Evolutionary conservation across 1,140 invertebrate genomes (phyloP).

Genomic region (Dreissena polymorpha): DNA sequence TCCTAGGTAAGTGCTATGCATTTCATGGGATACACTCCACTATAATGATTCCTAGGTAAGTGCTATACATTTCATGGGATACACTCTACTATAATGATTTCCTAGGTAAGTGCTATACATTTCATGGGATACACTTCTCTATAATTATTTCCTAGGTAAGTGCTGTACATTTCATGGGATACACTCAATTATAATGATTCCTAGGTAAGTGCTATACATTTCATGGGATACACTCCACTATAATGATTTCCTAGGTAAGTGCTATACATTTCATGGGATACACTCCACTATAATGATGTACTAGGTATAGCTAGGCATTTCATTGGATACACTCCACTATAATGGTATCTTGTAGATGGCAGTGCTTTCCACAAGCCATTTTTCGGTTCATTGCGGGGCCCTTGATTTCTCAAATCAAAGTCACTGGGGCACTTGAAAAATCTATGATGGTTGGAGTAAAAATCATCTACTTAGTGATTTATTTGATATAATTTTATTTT

Average conservation of each 20-base stretch:
- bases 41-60: constrained; percentile 88
- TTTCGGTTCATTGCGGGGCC: too few relatives aligned
- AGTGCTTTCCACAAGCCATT: too few relatives aligned
- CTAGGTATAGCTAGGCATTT: constrained; percentile 1
- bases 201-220: constrained; percentile 83
- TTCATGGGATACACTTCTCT: background rate
- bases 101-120: constrained; percentile 83
- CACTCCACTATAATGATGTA: background rate
- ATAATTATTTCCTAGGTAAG: constrained; percentile 88
- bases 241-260: constrained; percentile 88
- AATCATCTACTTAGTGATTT: too few relatives aligned
- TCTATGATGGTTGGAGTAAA: too few relatives aligned
- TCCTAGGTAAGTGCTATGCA: constrained; percentile 85
- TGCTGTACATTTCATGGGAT: constrained; percentile 7
- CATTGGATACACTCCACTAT: background rate
- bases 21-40: background rate
- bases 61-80: constrained; percentile 10
- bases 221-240: background rate
- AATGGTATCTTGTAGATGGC: background rate
- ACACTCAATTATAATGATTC: constrained; percentile 81
- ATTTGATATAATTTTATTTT: too few relatives aligned
- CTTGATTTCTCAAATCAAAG: too few relatives aligned
- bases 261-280: background rate
- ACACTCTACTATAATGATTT: constrained; percentile 81
- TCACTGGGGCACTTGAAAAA: too few relatives aligned